phyloP scores from a whole-genome alignment of 2,113 vertebrate species.

The Anarrhichthys ocellatus region DNA sequence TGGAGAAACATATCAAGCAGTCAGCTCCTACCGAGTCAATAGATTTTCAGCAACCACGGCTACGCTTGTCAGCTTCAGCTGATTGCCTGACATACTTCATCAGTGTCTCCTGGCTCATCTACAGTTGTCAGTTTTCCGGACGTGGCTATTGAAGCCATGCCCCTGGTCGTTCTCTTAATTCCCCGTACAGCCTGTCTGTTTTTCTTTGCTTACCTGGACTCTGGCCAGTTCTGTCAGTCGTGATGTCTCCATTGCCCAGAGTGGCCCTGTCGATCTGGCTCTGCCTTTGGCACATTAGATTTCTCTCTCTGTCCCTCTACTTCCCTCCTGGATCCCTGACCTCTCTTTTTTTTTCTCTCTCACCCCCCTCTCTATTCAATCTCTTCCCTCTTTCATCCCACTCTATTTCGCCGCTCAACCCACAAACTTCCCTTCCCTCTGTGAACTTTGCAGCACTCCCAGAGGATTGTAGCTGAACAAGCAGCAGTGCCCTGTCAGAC shows the following conservation, averaged over 20 bases:
- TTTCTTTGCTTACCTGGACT: constrained; percentile 56
- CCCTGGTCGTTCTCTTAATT: constrained; percentile 68
- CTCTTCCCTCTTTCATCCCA: constrained; percentile 53
- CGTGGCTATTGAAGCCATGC: constrained; percentile 67
- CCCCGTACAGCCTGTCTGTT: constrained; percentile 58
- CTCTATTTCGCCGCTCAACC: constrained; percentile 45
- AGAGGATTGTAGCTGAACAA: constrained; percentile 35
- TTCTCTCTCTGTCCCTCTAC: constrained; percentile 36
- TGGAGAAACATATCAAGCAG: constrained; percentile 42
- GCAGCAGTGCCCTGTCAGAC: constrained; percentile 36
- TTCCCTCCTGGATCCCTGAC: constrained; percentile 45
- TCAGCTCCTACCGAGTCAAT: constrained; percentile 56
- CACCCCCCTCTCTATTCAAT: constrained; percentile 25
- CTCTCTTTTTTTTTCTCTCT: constrained; percentile 47
- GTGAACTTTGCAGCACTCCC: constrained; percentile 55
- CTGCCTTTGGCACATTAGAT: constrained; percentile 43
- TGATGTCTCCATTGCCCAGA: constrained; percentile 77
- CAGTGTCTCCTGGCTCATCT: constrained; percentile 74
- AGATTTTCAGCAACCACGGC: constrained; percentile 62
- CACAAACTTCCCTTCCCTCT: constrained; percentile 33
- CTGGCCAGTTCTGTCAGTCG: constrained; percentile 70
- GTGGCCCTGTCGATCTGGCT: constrained; percentile 60
- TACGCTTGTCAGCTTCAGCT: constrained; percentile 69
- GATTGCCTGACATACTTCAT: constrained; percentile 76
- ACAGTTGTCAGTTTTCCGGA: constrained; percentile 71